Evolutionary conservation across 2,888 invertebrate genomes (phyloP), one percentile per base, ranked within the genome.

Genomic region (Colletes collaris): DNA sequence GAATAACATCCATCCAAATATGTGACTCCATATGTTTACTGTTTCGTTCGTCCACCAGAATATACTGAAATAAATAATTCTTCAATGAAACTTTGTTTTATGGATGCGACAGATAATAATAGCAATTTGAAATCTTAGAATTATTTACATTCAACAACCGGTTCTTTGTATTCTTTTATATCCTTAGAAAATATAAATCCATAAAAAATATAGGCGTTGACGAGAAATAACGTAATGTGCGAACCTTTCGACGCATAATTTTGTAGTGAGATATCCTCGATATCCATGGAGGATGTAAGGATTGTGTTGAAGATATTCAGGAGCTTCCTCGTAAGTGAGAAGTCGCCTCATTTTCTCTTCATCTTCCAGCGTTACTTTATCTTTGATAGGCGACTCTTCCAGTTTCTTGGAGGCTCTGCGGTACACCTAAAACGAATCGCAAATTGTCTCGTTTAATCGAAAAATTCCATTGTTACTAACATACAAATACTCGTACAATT

Each of bases 21-120:
- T 94, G 92, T 99, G 99, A 60, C 98, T 98, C 99, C 99, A 99
- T 91, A 99, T 98, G 92, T 99, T 99, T 92, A 99, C 95, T 0
- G 98, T 99, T 93, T 99, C 99, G 93, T 99, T 99, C 73, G 97
- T 98, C 98, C 98, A 98, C 96, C 98, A 97, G 94, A 99, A 98
- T 91, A 98, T 94, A 93, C 98, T 98, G 94, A 82, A 95, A 94
- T 35, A 13, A 64, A 52, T 37, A n/a, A 58, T 13, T 16, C 7
- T 5, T 8, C 7, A 37, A 13, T 19, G 11, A 56, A 8, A 4
- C 50, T 35, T 40, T 16, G 37, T 44, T 55, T 27, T 5, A 3
- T 52, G 35, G 8, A 19, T 5, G 7, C 11, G n/a, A 55, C 40
- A 13, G 4, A 2, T 46, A 2, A 11, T 27, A 58, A n/a, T 40